A percentile compares a stretch with the other conserved stretches of the same genome.
phyloP scores from a whole-genome alignment of 2,113 vertebrate species.

The Bathybates hornii region DNA sequence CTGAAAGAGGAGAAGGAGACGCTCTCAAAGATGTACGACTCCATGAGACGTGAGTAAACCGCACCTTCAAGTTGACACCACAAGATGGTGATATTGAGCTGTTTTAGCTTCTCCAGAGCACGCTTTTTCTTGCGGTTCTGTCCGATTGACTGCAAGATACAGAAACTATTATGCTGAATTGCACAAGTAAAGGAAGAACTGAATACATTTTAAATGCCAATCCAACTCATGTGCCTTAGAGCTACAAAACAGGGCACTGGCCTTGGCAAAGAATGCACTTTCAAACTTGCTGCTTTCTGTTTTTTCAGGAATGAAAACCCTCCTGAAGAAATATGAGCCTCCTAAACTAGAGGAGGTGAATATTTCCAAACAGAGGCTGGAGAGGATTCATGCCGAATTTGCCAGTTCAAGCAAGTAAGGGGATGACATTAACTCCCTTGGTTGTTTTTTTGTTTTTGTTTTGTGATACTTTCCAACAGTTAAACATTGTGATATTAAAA shows the following conservation, averaged over 20 bases:
- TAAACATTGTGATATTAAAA: background rate
- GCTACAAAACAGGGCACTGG: background rate
- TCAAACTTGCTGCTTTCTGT: background rate
- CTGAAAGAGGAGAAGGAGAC: constrained; percentile 78
- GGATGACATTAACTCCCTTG: background rate
- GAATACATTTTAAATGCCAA: background rate
- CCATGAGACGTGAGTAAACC: constrained; percentile 85
- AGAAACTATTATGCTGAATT: background rate
- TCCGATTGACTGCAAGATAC: background rate
- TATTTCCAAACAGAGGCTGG: constrained; percentile 83
- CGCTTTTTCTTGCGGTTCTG: background rate
- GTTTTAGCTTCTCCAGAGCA: background rate
- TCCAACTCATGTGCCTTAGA: background rate
- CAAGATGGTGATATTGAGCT: constrained; percentile 20
- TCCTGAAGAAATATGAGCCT: constrained; percentile 86
- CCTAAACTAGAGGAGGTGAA: constrained; percentile 81
- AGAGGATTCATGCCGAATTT: constrained; percentile 87
- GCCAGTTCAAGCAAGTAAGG: constrained; percentile 75
- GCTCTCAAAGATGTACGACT: constrained; percentile 80
- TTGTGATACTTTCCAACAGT: background rate
- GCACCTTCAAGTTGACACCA: constrained; percentile 6
- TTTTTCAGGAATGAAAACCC: constrained; percentile 80
- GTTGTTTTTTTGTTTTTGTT: background rate
- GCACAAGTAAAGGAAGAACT: background rate
- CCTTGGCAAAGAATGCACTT: background rate